phyloP scores from a whole-genome alignment of 2,888 invertebrate genomes.

The Busseola fusca region DNA sequence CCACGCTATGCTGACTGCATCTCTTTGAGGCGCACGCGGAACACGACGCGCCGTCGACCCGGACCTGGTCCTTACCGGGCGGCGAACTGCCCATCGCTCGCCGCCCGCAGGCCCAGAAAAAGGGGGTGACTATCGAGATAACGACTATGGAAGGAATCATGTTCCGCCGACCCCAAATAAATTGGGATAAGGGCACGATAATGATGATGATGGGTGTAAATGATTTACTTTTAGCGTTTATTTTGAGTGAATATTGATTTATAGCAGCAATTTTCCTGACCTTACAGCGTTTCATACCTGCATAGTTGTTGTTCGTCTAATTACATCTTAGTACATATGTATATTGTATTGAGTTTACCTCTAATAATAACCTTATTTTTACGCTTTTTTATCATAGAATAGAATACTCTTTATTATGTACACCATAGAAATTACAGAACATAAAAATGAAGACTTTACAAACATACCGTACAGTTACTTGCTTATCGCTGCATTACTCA shows the following conservation, averaged over 20 bases:
- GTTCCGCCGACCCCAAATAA: neutral
- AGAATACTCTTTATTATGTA: too few relatives aligned
- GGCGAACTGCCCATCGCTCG: too few relatives aligned
- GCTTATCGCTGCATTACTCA: slow-evolving; percentile 34
- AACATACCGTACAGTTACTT: slow-evolving; percentile 12
- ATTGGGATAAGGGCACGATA: neutral
- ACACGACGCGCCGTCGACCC: too few relatives aligned
- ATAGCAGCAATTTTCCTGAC: neutral
- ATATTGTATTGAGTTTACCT: slow-evolving; percentile 2
- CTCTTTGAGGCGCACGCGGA: too few relatives aligned
- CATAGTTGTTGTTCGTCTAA: slow-evolving; percentile 2
- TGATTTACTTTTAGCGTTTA: neutral
- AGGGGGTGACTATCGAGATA: neutral
- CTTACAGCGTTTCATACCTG: too few relatives aligned
- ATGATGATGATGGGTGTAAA: neutral
- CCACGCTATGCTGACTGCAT: too few relatives aligned
- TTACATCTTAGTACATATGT: slow-evolving; percentile 16
- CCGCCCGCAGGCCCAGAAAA: too few relatives aligned
- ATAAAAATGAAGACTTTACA: too few relatives aligned
- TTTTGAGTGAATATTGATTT: neutral
- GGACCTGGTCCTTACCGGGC: too few relatives aligned
- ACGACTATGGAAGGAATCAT: neutral
- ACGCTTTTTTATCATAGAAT: too few relatives aligned
- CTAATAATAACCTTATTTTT: slow-evolving; percentile 5
- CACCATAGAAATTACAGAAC: too few relatives aligned